phyloP scores from a whole-genome alignment of 2,797 vertebrate genomes.

The Phataginus tetradactyla region DNA sequence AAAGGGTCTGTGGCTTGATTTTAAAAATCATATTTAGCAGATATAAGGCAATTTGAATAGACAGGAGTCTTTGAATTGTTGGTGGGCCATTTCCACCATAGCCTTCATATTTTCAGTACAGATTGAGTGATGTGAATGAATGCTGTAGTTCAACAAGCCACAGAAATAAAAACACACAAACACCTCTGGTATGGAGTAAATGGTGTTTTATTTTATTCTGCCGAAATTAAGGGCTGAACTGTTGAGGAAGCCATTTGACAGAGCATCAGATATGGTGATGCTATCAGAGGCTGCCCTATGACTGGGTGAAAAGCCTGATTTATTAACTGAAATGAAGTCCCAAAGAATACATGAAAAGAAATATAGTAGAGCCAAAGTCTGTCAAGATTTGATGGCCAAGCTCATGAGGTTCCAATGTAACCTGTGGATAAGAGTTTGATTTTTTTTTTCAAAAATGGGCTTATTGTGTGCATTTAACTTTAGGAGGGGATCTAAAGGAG shows the following conservation, averaged over 20 bases:
- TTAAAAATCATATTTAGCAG: slow-evolving; percentile 1
- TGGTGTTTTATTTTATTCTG: slow-evolving; percentile 10
- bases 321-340: not conserved
- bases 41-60: not conserved
- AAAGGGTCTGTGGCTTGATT: not conserved
- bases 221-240: not conserved
- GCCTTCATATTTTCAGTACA: not conserved
- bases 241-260: not conserved
- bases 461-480: not conserved
- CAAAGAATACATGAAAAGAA: not conserved
- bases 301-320: not conserved
- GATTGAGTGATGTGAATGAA: not conserved
- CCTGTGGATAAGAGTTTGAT: not conserved
- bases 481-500: not conserved
- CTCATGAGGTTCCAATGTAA: slow-evolving; percentile 5
- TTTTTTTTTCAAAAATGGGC: not conserved
- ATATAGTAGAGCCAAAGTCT: not conserved
- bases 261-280: not conserved
- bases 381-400: not conserved
- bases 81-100: not conserved
- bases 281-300: not conserved
- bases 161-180: slow-evolving; percentile 19
- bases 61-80: slow-evolving; percentile 1
- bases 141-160: not conserved
- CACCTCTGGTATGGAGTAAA: not conserved